Evolutionary conservation across 2,113 vertebrate genomes (phyloP).

Genomic region (Anser brachyrhynchus): DNA sequence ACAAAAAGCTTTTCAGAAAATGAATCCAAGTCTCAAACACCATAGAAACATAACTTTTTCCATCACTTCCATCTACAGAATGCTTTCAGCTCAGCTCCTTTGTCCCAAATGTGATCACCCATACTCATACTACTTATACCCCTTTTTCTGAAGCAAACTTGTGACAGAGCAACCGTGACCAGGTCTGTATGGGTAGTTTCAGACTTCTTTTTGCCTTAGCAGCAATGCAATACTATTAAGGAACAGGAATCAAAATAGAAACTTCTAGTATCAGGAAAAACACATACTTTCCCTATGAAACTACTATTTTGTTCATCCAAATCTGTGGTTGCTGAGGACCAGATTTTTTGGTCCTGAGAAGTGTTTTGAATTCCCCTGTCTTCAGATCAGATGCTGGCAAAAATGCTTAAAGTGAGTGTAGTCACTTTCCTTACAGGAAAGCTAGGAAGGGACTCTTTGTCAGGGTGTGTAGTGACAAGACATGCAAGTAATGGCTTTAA

Average conservation of each 20-base stretch:
- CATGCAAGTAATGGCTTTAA: too few relatives aligned
- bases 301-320: not conserved
- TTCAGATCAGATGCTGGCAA: not conserved
- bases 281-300: not conserved
- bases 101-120: too few relatives aligned
- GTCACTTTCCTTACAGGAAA: not conserved
- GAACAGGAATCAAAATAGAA: not conserved
- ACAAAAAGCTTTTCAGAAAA: not conserved
- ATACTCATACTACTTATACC: fast-evolving
- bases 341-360: not conserved
- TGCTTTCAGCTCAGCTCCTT: not conserved
- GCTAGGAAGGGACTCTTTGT: too few relatives aligned
- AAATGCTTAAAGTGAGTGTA: not conserved
- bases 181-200: not conserved
- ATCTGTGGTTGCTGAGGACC: not conserved
- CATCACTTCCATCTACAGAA: fast-evolving
- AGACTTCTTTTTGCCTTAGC: not conserved
- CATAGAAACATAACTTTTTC: not conserved
- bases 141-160: not conserved
- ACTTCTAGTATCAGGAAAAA: not conserved
- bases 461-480: too few relatives aligned
- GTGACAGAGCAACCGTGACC: not conserved
- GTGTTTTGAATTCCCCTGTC: not conserved
- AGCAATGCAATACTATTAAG: not conserved
- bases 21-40: not conserved